Evolutionary conservation across 2,888 invertebrate genomes (phyloP).

Genomic region (Petrolisthes manimaculis): DNA sequence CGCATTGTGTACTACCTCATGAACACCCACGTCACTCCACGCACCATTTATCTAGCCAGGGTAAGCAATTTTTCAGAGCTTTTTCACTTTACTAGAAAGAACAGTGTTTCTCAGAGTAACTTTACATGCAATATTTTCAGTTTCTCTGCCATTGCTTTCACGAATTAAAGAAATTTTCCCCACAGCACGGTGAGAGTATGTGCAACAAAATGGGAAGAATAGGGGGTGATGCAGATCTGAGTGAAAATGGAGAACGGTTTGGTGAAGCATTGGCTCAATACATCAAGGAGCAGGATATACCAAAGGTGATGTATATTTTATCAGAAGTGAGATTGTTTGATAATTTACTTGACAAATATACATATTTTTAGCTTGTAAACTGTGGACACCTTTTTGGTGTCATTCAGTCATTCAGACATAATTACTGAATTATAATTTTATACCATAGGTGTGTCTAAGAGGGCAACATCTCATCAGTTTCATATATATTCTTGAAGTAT

Average conservation of each 20-base stretch:
- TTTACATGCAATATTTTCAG: neutral
- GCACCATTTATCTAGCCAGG: conserved; percentile 96
- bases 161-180: conserved; percentile 23
- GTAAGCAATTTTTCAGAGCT: conserved; percentile 72
- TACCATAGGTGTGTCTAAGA: neutral
- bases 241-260: conserved; percentile 83
- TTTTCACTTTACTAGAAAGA: neutral
- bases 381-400: too few species aligned
- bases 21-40: conserved; percentile 98
- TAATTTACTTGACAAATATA: neutral
- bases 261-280: conserved; percentile 82
- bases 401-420: too few species aligned
- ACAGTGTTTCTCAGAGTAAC: neutral
- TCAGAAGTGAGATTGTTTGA: neutral
- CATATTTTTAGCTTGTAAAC: too few species aligned
- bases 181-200: conserved; percentile 93
- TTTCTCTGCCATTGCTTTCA: neutral
- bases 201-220: conserved; percentile 94
- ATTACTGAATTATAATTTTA: too few species aligned
- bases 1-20: conserved; percentile 98
- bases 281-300: conserved; percentile 76
- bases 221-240: conserved; percentile 93
- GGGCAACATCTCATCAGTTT: too few species aligned
- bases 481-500: too few species aligned
- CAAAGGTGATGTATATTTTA: conserved; percentile 46